Percentiles rank a stretch among this genome's conserved stretches.
Conservation (phyloP, 1,140 invertebrate species). For the Lasioglossum baleicum region DNA sequence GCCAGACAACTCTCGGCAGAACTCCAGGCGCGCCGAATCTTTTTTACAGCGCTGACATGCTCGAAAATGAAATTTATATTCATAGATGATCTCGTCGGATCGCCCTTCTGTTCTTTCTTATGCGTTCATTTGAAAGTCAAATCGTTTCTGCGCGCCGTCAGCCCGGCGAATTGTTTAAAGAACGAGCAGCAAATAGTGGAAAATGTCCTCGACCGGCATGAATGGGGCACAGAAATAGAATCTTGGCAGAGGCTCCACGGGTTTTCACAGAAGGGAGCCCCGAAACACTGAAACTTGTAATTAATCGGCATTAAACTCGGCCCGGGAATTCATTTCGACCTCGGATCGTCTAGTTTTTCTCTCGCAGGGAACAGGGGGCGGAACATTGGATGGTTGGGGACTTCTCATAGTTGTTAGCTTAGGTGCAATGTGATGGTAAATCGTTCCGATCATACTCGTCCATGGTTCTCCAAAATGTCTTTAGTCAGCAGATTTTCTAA, state of each 20-base stretch:
- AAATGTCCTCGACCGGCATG: slow-evolving; percentile 31
- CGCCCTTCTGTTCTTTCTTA: neutral
- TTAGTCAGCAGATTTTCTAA: neutral
- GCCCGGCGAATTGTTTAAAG: slow-evolving; percentile 37
- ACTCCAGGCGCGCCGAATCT: neutral
- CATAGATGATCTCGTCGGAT: neutral
- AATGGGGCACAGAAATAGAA: slow-evolving; percentile 48
- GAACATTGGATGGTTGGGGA: neutral
- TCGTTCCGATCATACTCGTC: neutral
- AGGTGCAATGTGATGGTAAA: neutral
- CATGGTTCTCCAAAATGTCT: neutral
- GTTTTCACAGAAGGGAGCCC: slow-evolving; percentile 3
- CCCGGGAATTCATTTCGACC: neutral
- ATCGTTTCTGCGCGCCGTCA: neutral
- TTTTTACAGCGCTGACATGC: neutral
- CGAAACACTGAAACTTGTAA: slow-evolving; percentile 1
- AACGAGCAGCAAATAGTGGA: slow-evolving; percentile 28
- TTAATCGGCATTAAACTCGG: slow-evolving; percentile 13
- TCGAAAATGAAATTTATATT: slow-evolving; percentile 16
- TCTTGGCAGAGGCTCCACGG: slow-evolving; percentile 23
- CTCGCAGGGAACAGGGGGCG: too few species aligned
- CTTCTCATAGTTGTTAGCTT: neutral
- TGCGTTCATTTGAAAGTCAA: slow-evolving; percentile 6
- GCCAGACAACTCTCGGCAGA: neutral
- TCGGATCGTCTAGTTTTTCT: neutral